Evolutionary conservation across 1,140 invertebrate genomes (phyloP), one percentile per base, ranked within the genome.

Genomic region (Campoletis sonorensis): DNA sequence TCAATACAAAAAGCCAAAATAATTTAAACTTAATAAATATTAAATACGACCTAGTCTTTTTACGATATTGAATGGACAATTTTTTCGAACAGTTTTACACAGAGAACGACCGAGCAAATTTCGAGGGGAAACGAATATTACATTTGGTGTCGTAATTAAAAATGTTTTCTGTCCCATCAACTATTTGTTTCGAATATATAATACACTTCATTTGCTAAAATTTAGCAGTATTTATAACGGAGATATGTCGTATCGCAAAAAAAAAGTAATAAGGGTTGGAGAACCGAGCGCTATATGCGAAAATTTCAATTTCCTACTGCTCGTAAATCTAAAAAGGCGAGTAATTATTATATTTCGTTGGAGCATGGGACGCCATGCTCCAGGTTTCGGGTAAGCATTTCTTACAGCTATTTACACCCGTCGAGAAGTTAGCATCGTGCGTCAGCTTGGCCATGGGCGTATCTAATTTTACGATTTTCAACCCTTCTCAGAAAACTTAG

Each of bases 271-370:
- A 49, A 30, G 45, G 40, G 45, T 61, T 21, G 18, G n/a, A 40
- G 54, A 77, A 51, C 37, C 49, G 26, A 1, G 83, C 87, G 86
- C 85, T 86, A 33, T 33, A 33, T 33, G 88, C 88, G 87, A 88
- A 91, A 91, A 91, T 91, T 91, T 91, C 90, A 91, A 91, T 91
- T 90, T 90, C 87, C 89, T 85, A 86, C 86, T 87, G 85, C 89
- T 90, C 90, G 89, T 91, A 91, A 91, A 91, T 91, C 90, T 90
- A 88, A 89, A 87, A 54, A 77, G 73, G n/a, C n/a, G 90, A 91
- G 90, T 92, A 91, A 92, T 91, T 92, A 92, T 91, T 91, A 90
- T 92, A 91, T 91, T 90, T 87, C 88, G 84, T 87, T 87, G 85
- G 61, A 64, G 23, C 23, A 10, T 64, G 11, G 61, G 18, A 23